Conservation (phyloP, 1,140 invertebrate genomes). For the Wasmannia auropunctata region DNA sequence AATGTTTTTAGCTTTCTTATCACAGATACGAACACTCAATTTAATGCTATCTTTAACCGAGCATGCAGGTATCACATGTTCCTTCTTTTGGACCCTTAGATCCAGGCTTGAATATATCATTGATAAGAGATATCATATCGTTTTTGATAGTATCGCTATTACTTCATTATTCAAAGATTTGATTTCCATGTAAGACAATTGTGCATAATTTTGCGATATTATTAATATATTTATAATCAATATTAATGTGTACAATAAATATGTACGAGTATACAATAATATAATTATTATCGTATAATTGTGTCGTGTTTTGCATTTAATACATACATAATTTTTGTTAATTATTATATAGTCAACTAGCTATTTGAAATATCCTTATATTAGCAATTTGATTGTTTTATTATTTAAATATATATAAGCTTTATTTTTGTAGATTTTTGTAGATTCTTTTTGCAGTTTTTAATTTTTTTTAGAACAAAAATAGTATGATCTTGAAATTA, state of each 20-base stretch:
- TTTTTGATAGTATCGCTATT: constrained; percentile 19
- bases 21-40: background rate
- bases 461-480: background rate
- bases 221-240: background rate
- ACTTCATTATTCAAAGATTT: background rate
- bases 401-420: background rate
- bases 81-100: background rate
- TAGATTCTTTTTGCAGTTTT: background rate
- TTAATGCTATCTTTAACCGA: background rate
- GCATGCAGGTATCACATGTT: constrained; percentile 11
- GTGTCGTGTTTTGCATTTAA: background rate
- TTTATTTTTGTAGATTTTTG: background rate
- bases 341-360: background rate
- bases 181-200: background rate
- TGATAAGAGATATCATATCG: background rate
- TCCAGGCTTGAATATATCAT: background rate
- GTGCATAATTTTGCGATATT: background rate
- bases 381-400: background rate
- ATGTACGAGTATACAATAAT: background rate
- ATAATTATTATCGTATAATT: background rate
- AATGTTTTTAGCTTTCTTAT: constrained; percentile 25
- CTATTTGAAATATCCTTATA: background rate
- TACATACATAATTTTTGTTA: background rate
- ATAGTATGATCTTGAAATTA: background rate
- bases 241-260: background rate